Percentiles rank a stretch among this genome's conserved stretches.
phyloP scores from a whole-genome alignment of 2,113 vertebrate species.

The Syngnathus typhle region DNA sequence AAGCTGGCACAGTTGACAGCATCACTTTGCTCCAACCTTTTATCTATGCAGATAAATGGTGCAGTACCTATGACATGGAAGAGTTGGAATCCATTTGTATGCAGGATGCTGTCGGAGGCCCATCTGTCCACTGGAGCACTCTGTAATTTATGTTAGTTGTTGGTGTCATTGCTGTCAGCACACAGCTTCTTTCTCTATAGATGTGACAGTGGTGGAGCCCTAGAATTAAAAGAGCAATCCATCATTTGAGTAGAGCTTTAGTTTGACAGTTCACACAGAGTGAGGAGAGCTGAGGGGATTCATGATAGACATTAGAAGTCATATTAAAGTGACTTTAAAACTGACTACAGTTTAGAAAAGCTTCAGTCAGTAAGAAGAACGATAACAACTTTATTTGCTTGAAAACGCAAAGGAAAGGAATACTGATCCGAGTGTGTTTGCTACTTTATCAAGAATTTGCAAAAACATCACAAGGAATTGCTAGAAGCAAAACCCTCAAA shows the following conservation, averaged over 20 bases:
- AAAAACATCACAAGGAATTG: neutral
- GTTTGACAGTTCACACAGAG: constrained; percentile 42
- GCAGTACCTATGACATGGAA: constrained; percentile 2
- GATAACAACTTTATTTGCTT: neutral
- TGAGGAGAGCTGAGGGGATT: constrained; percentile 17
- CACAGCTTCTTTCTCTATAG: constrained; percentile 22
- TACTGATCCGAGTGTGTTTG: neutral
- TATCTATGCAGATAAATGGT: constrained; percentile 8
- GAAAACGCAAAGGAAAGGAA: neutral
- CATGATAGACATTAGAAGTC: constrained; percentile 8
- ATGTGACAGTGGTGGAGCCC: constrained; percentile 54
- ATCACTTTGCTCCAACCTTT: constrained; percentile 1
- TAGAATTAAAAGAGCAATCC: constrained; percentile 67
- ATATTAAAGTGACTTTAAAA: constrained; percentile 5
- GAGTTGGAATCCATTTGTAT: constrained; percentile 43
- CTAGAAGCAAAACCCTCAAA: too few species aligned
- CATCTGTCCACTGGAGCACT: constrained; percentile 56
- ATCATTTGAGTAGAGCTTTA: constrained; percentile 58
- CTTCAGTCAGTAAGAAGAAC: neutral
- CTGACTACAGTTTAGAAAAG: neutral
- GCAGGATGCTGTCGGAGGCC: constrained; percentile 42
- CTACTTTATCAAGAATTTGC: neutral
- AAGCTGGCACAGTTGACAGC: constrained; percentile 8
- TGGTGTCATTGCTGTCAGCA: constrained; percentile 41
- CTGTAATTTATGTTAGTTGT: constrained; percentile 63